These are phyloP conservation scores for Carcina quercana DNA, from an alignment of 2,888 invertebrate genomes.

Conservation along the genomic window DNA sequence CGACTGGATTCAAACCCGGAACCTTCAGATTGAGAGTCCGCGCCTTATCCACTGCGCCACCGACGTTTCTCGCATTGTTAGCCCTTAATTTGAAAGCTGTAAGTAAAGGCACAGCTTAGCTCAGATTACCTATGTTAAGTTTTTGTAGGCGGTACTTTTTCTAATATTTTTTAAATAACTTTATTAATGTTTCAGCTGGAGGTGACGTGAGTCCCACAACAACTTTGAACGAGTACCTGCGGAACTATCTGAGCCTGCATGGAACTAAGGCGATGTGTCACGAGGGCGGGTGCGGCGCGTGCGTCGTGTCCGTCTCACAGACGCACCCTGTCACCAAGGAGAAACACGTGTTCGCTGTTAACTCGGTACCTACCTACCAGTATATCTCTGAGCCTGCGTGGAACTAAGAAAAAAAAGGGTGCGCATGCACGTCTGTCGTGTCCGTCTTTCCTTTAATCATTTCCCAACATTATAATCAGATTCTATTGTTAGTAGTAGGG, in stretches of 20 bases:
- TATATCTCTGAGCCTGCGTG: too few relatives aligned
- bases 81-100: background rate
- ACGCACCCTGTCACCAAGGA: slow-evolving; percentile 25
- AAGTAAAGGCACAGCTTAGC: background rate
- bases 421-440: too few relatives aligned
- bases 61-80: too few relatives aligned
- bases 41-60: too few relatives aligned
- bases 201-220: slow-evolving; percentile 55
- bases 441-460: too few relatives aligned
- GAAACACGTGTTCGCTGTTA: slow-evolving; percentile 51
- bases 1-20: too few relatives aligned
- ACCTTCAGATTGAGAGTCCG: too few relatives aligned
- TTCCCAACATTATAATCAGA: too few relatives aligned
- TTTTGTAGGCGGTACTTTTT: background rate
- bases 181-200: slow-evolving; percentile 12
- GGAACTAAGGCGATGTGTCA: slow-evolving; percentile 80
- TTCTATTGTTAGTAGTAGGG: too few relatives aligned
- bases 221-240: slow-evolving; percentile 55
- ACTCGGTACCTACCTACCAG: too few relatives aligned
- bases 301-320: slow-evolving; percentile 57
- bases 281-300: slow-evolving; percentile 80
- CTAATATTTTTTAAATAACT: background rate
- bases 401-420: too few relatives aligned
- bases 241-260: slow-evolving; percentile 66
- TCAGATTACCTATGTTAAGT: background rate